Percentiles rank a stretch among this genome's conserved stretches.
Conservation (phyloP, 2,888 invertebrate genomes). For the Eumerus sabulonum region DNA sequence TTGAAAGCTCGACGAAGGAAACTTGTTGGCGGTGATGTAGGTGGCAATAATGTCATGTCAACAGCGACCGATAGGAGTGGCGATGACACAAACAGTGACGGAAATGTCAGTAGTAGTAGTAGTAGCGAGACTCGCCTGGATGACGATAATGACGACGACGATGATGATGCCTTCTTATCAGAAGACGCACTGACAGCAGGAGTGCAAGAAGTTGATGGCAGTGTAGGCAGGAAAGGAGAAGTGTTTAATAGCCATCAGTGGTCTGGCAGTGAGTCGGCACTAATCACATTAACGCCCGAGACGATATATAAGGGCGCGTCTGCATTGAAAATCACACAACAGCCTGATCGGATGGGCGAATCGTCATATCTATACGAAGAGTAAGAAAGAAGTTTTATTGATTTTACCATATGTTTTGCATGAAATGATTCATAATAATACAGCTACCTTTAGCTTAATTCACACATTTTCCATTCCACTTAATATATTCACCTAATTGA, state of each 20-base stretch:
- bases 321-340: conserved; percentile 74
- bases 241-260: conserved; percentile 43
- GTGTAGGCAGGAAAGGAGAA: conserved; percentile 20
- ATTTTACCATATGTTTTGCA: background rate
- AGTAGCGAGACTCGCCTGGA: conserved; percentile 44
- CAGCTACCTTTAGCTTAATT: too few species aligned
- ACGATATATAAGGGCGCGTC: conserved; percentile 79
- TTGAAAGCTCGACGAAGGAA: conserved; percentile 49
- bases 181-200: conserved; percentile 46
- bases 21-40: background rate
- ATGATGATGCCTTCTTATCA: conserved; percentile 58
- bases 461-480: too few species aligned
- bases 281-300: conserved; percentile 79
- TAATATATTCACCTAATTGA: too few species aligned
- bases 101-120: background rate
- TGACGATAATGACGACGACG: conserved; percentile 44
- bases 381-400: conserved; percentile 66
- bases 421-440: too few species aligned
- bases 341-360: conserved; percentile 71
- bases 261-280: conserved; percentile 72
- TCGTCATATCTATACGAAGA: conserved; percentile 76
- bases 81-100: background rate
- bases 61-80: background rate
- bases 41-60: conserved; percentile 30
- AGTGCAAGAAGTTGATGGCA: background rate